A percentile compares a stretch with the other conserved stretches of the same genome.
Conservation (phyloP, 2,888 invertebrate genomes). For the Drosophila anomelani region DNA sequence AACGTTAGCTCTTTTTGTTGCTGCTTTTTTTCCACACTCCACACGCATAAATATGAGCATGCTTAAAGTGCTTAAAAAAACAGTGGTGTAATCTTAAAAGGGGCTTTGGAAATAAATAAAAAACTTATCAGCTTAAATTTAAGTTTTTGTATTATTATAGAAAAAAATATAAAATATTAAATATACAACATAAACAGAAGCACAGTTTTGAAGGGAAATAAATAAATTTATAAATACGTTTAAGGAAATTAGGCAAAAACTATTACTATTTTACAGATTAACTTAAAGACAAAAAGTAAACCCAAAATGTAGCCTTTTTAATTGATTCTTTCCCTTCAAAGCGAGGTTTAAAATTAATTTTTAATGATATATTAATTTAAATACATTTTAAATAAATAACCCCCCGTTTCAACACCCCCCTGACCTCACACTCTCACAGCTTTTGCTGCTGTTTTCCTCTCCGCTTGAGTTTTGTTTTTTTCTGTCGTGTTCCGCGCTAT, state of each 20-base stretch:
- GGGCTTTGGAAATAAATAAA: not conserved
- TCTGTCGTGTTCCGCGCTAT: constrained; percentile 49
- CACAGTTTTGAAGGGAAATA: too few species aligned
- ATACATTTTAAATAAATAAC: too few species aligned
- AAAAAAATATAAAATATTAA: not conserved
- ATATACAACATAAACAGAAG: too few species aligned
- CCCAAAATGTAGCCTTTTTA: too few species aligned
- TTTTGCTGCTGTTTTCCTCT: constrained; percentile 38
- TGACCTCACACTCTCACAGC: constrained; percentile 18
- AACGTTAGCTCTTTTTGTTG: constrained; percentile 44
- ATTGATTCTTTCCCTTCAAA: too few species aligned
- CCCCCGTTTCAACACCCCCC: constrained; percentile 20
- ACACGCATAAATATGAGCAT: constrained; percentile 41
- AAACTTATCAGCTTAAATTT: not conserved
- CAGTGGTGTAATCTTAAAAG: constrained; percentile 1
- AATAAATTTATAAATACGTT: too few species aligned
- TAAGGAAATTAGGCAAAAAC: too few species aligned
- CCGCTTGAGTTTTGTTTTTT: constrained; percentile 13
- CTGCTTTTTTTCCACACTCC: constrained; percentile 36
- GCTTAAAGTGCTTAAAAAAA: not conserved
- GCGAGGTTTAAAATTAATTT: too few species aligned
- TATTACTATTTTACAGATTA: too few species aligned
- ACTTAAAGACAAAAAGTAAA: too few species aligned
- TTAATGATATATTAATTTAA: too few species aligned
- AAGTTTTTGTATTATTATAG: not conserved